Percentiles rank a stretch among this genome's conserved stretches.
phyloP scores from a whole-genome alignment of 2,888 invertebrate genomes.

The Hydropsyche betteni region DNA sequence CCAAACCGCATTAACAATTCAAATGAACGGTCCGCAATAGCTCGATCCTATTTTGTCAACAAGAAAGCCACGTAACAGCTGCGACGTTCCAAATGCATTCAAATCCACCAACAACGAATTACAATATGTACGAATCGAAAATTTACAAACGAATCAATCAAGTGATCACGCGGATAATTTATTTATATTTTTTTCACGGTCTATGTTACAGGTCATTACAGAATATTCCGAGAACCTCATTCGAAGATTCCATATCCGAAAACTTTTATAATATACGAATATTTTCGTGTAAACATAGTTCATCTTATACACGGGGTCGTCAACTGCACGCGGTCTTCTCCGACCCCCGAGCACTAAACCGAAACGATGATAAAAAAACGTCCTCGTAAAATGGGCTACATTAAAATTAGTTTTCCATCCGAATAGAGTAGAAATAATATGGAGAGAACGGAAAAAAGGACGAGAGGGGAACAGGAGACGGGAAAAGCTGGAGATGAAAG shows the following conservation, averaged over 20 bases:
- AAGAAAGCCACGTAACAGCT: slow-evolving; percentile 15
- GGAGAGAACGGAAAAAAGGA: not conserved
- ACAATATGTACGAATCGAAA: not conserved
- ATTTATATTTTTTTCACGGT: no score
- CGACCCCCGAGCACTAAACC: no score
- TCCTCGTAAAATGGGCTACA: slow-evolving; percentile 42
- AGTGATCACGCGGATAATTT: no score
- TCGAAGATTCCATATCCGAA: no score
- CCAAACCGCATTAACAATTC: slow-evolving; percentile 21
- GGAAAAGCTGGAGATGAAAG: slow-evolving; percentile 35
- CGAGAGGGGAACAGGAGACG: not conserved
- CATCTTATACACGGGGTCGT: no score
- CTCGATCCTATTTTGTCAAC: slow-evolving; percentile 18
- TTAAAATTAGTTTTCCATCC: slow-evolving; percentile 45
- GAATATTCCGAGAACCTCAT: no score
- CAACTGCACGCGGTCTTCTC: no score
- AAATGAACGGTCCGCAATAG: slow-evolving; percentile 22
- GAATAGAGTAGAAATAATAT: no score
- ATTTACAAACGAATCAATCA: no score
- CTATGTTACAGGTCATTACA: no score
- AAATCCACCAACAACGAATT: not conserved
- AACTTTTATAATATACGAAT: no score
- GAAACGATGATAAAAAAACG: not conserved
- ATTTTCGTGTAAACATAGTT: no score
- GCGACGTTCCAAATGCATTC: slow-evolving; percentile 1